Evolutionary conservation across 1,140 invertebrate species (phyloP).

Genomic region (Drosophila nikananu): DNA sequence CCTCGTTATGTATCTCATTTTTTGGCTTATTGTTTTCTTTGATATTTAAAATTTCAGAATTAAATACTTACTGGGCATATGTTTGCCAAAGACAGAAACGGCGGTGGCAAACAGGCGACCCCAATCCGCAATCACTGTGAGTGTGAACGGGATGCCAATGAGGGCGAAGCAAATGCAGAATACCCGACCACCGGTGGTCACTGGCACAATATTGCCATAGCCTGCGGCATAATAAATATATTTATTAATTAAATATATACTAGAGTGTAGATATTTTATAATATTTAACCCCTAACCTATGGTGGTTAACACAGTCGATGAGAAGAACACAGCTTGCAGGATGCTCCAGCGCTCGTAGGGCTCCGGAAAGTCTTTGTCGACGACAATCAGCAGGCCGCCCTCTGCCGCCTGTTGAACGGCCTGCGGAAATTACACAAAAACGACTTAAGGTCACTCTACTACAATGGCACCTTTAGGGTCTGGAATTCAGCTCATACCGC

Average conservation of each 20-base stretch:
- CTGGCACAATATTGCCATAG: constrained; percentile 97
- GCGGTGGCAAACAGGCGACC: constrained; percentile 94
- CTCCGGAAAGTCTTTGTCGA: constrained; percentile 86
- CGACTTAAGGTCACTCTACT: not conserved
- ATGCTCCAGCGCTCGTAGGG: constrained; percentile 90
- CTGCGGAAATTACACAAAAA: constrained; percentile 63
- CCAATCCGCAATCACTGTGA: constrained; percentile 97
- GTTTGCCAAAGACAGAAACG: constrained; percentile 88
- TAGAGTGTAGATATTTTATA: not conserved
- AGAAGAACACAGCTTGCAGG: constrained; percentile 93
- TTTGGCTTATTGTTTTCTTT: too few relatives aligned
- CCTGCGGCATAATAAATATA: constrained; percentile 87
- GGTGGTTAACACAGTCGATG: constrained; percentile 93
- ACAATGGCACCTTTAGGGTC: too few relatives aligned
- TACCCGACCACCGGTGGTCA: constrained; percentile 92
- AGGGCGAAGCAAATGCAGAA: constrained; percentile 97
- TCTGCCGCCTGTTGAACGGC: constrained; percentile 88
- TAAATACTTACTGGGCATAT: constrained; percentile 86
- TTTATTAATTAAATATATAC: not conserved
- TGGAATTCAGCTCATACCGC: constrained; percentile 75
- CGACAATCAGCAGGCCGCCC: constrained; percentile 87
- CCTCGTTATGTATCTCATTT: not conserved
- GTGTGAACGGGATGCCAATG: constrained; percentile 96
- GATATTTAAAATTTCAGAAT: not conserved
- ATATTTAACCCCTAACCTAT: constrained; percentile 88